These are phyloP conservation scores for Cryptus viduatorius DNA, from an alignment of 2,888 invertebrate species.

Conservation along the genomic window DNA sequence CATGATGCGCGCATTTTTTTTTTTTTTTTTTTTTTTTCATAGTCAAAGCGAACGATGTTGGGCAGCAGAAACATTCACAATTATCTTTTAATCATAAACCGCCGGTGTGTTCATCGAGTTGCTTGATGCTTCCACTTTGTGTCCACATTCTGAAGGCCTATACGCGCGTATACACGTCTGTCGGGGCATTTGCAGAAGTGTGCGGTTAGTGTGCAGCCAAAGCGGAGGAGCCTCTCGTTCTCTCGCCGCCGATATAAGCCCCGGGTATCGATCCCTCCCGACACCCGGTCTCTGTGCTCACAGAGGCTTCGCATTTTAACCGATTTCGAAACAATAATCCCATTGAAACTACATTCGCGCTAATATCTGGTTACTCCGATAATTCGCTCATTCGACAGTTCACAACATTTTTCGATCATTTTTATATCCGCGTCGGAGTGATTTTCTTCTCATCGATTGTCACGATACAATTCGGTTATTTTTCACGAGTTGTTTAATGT, in stretches of 20 bases:
- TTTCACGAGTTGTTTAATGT: neutral
- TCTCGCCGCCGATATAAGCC: constrained; percentile 30
- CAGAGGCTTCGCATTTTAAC: constrained; percentile 31
- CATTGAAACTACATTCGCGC: constrained; percentile 6
- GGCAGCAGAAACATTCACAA: neutral
- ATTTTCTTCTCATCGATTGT: no score
- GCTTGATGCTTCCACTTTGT: constrained; percentile 2
- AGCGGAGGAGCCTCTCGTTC: constrained; percentile 36
- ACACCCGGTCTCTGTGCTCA: constrained; percentile 7
- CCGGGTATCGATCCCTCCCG: constrained; percentile 48
- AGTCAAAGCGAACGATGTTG: no score
- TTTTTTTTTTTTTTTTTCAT: no score
- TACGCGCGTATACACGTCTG: constrained; percentile 12
- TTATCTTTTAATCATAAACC: neutral
- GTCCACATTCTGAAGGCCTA: neutral
- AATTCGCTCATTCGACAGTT: neutral
- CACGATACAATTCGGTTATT: no score
- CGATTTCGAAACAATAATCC: constrained; percentile 53
- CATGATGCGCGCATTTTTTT: no score
- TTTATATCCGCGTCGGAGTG: neutral
- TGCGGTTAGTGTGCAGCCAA: constrained; percentile 26
- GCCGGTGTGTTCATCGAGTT: neutral
- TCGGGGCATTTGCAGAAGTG: constrained; percentile 1
- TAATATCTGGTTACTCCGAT: constrained; percentile 15
- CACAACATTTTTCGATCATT: neutral